Base-by-base conservation (phyloP, 2,797 vertebrate species). In the Anableps anableps region DNA sequence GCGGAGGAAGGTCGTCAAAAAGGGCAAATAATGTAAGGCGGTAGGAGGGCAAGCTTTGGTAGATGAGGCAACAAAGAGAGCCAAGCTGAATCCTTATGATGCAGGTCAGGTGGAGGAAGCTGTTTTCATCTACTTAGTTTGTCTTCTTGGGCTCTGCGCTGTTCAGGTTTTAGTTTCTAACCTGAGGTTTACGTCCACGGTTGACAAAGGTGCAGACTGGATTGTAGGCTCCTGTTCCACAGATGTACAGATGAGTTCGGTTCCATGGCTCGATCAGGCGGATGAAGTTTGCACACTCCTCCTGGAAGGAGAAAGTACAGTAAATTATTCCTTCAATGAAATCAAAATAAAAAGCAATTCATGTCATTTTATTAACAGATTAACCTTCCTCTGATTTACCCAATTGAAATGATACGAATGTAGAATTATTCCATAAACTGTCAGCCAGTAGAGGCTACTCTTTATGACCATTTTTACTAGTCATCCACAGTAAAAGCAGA, bases 201-300 rank as follows among this genome's bases (percentile, higher is more conserved):
- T 99, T 99, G 90, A 99, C 95, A 1, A 98, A 99, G 84, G 97
- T 96, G 80, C 98, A 99, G 92, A 99, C 94, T 6, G 99, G 99
- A 90, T 99, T 99, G 95, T 99, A 99, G 68, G 98, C 99, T 1
- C 99, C 99, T 0, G 98, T 99, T 79, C 99, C 99, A 0, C 98
- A 99, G 87, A 98, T 92, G 0, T 99, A 99, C 80, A 99, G 96
- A 76, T 99, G 97, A 5, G 99, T 99, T 74, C 99, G 95, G 95
- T 99, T 99, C 98, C 98, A 99, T 14, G 98, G 97, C 93, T 99
- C 97, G 80, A 99, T 97, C 91, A 99, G 96, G 72, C 98, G 97
- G 91, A 99, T 97, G 90, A 99, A 99, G 93, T 99, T 99, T 62
- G 97, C 98, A 0, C 98, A 99, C 87, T 99, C 97, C 1, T 97